Evolutionary conservation across 2,888 invertebrate genomes (phyloP), one percentile per base, ranked within the genome.

Genomic region (Xylota segnis): DNA sequence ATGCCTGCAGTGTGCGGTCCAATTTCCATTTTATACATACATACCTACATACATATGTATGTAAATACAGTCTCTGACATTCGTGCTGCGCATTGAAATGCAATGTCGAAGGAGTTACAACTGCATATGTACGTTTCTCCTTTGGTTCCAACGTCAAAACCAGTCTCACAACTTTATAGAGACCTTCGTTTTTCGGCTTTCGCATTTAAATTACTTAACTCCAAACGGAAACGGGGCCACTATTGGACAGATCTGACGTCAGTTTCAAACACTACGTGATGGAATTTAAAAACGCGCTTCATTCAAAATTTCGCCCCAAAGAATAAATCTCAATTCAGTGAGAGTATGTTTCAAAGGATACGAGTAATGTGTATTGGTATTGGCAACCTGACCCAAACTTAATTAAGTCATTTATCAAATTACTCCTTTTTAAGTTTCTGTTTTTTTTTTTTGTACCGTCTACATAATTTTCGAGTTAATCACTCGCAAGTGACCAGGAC

Each of bases 1-100:
- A n/a, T 23, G 23, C n/a, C n/a, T 27, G 27, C 29, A 5, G 40
- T 54, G 16, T 70, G 61, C 61, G 32, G 52, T 54, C 16, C 50
- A 45, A 63, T 77, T 70, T 70, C 61, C 40, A 77, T 77, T 61
- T 77, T 52, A 52, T 54, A 52, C 10, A 10, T 37, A n/a, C n/a
- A n/a, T n/a, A n/a, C n/a, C n/a, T n/a, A n/a, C n/a, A n/a, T n/a
- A n/a, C n/a, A n/a, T n/a, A n/a, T n/a, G n/a, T n/a, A n/a, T n/a
- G n/a, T n/a, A n/a, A n/a, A n/a, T n/a, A 37, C 27, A 52, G 23
- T 47, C 58, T 54, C 50, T 29, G 27, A 29, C 29, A 32, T 32
- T 74, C 63, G 63, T 58, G 54, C 58, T 27, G 34, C 63, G 61
- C 77, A 63, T 71, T 23, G 18, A 54, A 70, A 43, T 63, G 70